Evolutionary conservation across 1,140 invertebrate species (phyloP).

Genomic region (Drusus annulatus): DNA sequence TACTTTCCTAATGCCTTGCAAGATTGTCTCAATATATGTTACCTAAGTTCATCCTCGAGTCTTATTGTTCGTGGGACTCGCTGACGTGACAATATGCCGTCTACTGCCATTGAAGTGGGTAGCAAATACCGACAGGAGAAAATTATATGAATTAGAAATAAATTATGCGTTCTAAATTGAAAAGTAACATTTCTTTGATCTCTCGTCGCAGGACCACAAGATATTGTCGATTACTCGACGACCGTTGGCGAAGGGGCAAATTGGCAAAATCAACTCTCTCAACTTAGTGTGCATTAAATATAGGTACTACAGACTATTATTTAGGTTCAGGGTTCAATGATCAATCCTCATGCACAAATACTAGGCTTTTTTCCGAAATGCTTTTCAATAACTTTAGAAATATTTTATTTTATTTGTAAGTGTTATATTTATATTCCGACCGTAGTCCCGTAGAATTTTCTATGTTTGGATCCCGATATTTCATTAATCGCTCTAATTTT

Average conservation of each 20-base stretch:
- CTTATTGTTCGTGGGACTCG: slow-evolving; percentile 26
- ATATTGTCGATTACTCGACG: slow-evolving; percentile 8
- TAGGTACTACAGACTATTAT: no score
- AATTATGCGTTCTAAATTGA: slow-evolving; percentile 33
- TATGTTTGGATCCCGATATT: no score
- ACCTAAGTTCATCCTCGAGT: not conserved
- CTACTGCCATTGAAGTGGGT: not conserved
- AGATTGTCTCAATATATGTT: slow-evolving; percentile 20
- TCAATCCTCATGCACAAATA: no score
- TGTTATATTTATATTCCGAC: no score
- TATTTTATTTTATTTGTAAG: no score
- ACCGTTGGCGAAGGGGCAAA: slow-evolving; percentile 2
- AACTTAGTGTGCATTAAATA: no score
- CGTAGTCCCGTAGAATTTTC: no score
- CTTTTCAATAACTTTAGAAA: no score
- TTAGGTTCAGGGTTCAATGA: no score
- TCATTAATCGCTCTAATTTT: no score
- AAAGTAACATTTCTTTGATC: slow-evolving; percentile 26
- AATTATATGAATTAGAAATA: slow-evolving; percentile 6
- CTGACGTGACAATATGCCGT: slow-evolving; percentile 30
- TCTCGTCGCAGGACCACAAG: not conserved
- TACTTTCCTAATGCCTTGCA: not conserved
- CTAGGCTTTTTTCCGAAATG: no score
- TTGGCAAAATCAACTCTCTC: not conserved
- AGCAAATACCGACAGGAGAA: slow-evolving; percentile 6